Base-by-base conservation (phyloP, 1,140 invertebrate genomes). In the Bradynema listronoti region DNA sequence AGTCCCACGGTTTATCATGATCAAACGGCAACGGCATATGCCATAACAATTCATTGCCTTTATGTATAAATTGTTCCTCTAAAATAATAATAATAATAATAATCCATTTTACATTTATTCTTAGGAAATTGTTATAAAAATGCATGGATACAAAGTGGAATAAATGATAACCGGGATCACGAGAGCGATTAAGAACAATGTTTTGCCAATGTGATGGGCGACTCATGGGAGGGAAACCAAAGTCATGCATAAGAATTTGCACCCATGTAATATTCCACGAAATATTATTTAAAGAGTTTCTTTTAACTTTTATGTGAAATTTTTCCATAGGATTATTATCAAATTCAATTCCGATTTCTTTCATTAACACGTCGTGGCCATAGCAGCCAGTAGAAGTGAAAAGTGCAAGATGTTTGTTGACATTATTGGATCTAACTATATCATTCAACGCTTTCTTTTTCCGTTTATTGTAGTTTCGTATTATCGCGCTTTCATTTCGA, bases 291-390 rank as follows among this genome's bases (percentile, higher is more conserved):
- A 1, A 47, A n/a, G 2, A 33, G 39, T 42, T 49, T 25, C 7
- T 47, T 14, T 19, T 2, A 19, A 25, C 11, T 25, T 42, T 49
- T 22, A 16, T 19, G 24, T 16, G 29, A 2, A 24, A 16, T 36
- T 30, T 9, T 9, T 25, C 11, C 14, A 33, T 3, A 47, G 54
- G 14, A 1, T 7, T 29, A 22, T 25, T 29, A 4, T 42, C 32
- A 58, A 75, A 75, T 19, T 53, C 39, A 11, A 58, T 30, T 11
- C 69, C 72, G 27, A 75, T 58, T 58, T 72, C 67, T 19, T 59
- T 51, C 72, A 71, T 66, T 66, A 71, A 74, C 22, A 67, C 56
- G 56, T 72, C 71, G 43, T 72, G 71, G 6, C 57, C 61, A 42
- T 67, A 72, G 46, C 72, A 73, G 1, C 71, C 71, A 41, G 42